Evolutionary conservation across 37 sponge, comb jelly and placozoan genomes (phyloP), one percentile per base, ranked within the genome.

Genomic region (Eunapius fragilis): DNA sequence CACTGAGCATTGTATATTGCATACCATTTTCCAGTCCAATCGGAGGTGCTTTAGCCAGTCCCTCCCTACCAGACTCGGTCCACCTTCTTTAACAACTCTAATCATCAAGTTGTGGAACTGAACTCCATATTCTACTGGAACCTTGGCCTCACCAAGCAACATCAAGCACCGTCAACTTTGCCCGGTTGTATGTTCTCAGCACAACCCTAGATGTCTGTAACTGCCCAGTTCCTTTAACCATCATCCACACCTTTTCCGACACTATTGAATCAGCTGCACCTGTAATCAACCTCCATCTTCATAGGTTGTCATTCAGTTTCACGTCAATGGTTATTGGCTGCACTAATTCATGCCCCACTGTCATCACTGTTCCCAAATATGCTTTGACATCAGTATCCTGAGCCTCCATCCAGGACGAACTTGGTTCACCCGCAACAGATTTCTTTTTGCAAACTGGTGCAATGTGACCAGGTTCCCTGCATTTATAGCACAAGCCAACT

Each of bases 21-120:
- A 24, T 11, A 70, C 27, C 27, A 25, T 70, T 10, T 70, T 70
- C 71, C 71, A 70, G 27, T 70, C 71, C 27, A 70, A 27, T 27
- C 9, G 71, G 27, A 70, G 4, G 27, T 70, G 71, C 71, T 70
- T 25, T 70, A 70, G 71, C 71, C 71, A 70, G 71, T 70, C 71
- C 27, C 71, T 25, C 9, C 27, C 71, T 27, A 70, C 27, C 27
- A 70, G 9, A 28, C 27, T 70, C 4, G 71, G 71, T 27, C 71
- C 27, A 10, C 27, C 27, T 70, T 27, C 71, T 10, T 70, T 25
- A 25, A 70, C 71, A 2, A 70, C 71, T 28, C 27, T 28, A 25
- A 70, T 28, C 27, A 27, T 70, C 27, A 28, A 27, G 71, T 5
- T 28, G 27, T 27, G 27, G 25, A 70, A 25, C 25, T 70, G 71